Percentiles rank a stretch among this genome's conserved stretches.
These are phyloP conservation scores for Limnephilus rhombicus DNA, from an alignment of 2,888 invertebrate species.

Conservation along the genomic window DNA sequence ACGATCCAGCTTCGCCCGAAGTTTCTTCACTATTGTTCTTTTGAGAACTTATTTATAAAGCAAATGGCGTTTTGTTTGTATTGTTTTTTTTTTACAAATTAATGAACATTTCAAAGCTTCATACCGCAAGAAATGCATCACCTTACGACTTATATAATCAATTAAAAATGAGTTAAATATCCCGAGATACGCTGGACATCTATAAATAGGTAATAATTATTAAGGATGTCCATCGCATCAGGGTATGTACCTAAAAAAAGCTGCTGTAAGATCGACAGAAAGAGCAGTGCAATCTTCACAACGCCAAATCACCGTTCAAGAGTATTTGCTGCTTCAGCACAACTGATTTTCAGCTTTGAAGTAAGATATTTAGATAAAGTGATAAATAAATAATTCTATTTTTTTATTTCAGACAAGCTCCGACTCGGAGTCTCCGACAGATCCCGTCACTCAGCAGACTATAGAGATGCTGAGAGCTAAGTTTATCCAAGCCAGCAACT, in stretches of 20 bases:
- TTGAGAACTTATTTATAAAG: too few species aligned
- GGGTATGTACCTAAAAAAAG: neutral
- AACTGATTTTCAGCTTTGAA: neutral
- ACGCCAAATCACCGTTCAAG: neutral
- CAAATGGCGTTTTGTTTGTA: too few species aligned
- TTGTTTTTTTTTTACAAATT: too few species aligned
- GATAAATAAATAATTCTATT: neutral
- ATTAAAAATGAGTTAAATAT: too few species aligned
- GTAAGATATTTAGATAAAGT: neutral
- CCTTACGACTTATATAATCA: too few species aligned
- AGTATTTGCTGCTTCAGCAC: neutral
- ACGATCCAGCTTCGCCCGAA: too few species aligned
- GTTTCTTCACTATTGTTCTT: too few species aligned
- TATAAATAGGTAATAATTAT: too few species aligned
- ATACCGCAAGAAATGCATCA: too few species aligned
- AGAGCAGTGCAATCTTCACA: neutral
- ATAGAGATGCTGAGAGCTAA: constrained; percentile 72
- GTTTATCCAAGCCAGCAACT: constrained; percentile 71
- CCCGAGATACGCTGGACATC: too few species aligned
- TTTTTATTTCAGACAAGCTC: constrained; percentile 70
- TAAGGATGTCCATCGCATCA: too few species aligned
- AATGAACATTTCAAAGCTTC: too few species aligned
- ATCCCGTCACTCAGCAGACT: constrained; percentile 74
- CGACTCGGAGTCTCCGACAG: constrained; percentile 77
- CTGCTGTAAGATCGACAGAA: neutral